Percentiles rank a stretch among this genome's conserved stretches.
phyloP scores from a whole-genome alignment of 2,888 invertebrate genomes.

The Rhamnusium bicolor region DNA sequence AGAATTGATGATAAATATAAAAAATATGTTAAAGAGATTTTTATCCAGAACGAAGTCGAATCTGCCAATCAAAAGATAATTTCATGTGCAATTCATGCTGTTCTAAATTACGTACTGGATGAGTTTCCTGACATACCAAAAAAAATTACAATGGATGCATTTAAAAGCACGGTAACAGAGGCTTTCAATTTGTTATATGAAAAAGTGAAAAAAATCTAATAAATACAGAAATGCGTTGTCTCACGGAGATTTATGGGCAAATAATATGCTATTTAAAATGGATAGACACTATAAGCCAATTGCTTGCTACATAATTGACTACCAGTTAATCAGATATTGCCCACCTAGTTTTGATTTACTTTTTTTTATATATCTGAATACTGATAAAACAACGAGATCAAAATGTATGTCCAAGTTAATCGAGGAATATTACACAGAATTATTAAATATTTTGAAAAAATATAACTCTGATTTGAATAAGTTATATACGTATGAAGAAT shows the following conservation, averaged over 20 bases:
- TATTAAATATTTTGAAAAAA: slow-evolving; percentile 44
- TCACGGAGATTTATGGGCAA: slow-evolving; percentile 65
- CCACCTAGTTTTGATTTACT: slow-evolving; percentile 79
- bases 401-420: slow-evolving; percentile 48
- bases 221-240: slow-evolving; percentile 67
- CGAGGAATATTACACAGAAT: slow-evolving; percentile 52
- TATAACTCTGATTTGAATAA: slow-evolving; percentile 47
- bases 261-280: slow-evolving; percentile 61
- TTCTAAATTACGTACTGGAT: slow-evolving; percentile 35
- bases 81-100: slow-evolving; percentile 8
- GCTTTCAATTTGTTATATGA: slow-evolving; percentile 55
- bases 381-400: slow-evolving; percentile 46
- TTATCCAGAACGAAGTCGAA: neutral
- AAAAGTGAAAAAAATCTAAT: slow-evolving; percentile 61
- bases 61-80: no score
- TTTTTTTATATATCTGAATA: slow-evolving; percentile 55
- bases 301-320: slow-evolving; percentile 63
- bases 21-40: slow-evolving; percentile 46
- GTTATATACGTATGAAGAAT: slow-evolving; percentile 53
- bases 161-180: slow-evolving; percentile 36
- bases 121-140: slow-evolving; percentile 42
- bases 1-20: slow-evolving; percentile 60
- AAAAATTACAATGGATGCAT: slow-evolving; percentile 33
- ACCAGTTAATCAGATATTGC: slow-evolving; percentile 71
- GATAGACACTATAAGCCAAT: slow-evolving; percentile 43